Conservation (phyloP, 2,888 invertebrate genomes). For the Cactoblastis cactorum region DNA sequence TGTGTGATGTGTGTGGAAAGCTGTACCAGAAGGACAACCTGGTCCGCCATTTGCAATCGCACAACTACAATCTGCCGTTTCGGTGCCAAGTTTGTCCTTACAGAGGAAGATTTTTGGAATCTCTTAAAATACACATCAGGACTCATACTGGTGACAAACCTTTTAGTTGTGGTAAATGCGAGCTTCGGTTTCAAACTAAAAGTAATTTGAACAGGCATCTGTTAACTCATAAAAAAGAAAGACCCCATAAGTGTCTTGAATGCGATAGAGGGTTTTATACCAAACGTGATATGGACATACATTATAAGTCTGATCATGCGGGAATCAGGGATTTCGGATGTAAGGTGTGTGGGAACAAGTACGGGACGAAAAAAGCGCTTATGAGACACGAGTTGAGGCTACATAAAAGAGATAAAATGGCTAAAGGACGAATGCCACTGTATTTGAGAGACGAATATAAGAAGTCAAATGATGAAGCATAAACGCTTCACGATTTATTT, state of each 20-base stretch:
- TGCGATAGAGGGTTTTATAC: constrained; percentile 49
- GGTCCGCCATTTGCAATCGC: constrained; percentile 43
- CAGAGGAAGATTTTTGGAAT: constrained; percentile 46
- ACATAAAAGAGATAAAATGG: constrained; percentile 56
- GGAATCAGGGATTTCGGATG: constrained; percentile 52
- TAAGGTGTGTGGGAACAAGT: constrained; percentile 48
- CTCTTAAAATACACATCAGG: constrained; percentile 49
- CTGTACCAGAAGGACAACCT: constrained; percentile 53
- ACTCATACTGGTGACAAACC: constrained; percentile 53
- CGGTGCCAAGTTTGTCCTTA: constrained; percentile 52
- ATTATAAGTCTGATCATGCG: constrained; percentile 50
- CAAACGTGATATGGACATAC: constrained; percentile 44
- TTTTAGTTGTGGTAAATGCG: constrained; percentile 51
- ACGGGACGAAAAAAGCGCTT: constrained; percentile 49
- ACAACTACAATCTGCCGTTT: constrained; percentile 46
- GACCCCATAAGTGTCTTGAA: constrained; percentile 46
- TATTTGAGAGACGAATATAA: constrained; percentile 51
- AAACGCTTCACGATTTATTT: background rate
- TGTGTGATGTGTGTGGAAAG: constrained; percentile 56
- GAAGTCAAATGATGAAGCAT: constrained; percentile 16
- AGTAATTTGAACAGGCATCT: constrained; percentile 57
- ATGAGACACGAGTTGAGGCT: constrained; percentile 56
- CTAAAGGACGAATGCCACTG: constrained; percentile 53
- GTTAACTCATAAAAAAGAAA: constrained; percentile 48
- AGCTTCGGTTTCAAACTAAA: constrained; percentile 44